These are phyloP conservation scores for Thera britannica DNA, from an alignment of 2,888 invertebrate genomes.

Conservation along the genomic window DNA sequence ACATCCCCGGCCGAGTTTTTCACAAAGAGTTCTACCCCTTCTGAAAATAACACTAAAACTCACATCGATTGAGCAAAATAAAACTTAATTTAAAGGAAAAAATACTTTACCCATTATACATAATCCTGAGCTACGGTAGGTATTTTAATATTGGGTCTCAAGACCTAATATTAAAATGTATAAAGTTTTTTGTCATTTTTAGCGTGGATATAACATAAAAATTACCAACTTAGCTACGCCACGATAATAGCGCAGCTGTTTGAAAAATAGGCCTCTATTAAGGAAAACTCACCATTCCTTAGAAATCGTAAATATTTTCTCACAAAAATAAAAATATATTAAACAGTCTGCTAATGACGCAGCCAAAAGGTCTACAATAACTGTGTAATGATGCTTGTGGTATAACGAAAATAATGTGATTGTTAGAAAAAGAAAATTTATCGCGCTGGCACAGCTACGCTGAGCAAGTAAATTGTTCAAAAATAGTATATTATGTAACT, in stretches of 20 bases:
- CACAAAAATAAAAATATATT: slow-evolving; percentile 2
- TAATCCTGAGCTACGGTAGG: too few species aligned
- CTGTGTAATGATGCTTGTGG: slow-evolving; percentile 20
- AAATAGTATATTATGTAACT: too few species aligned
- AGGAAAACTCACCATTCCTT: background rate
- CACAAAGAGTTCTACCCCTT: too few species aligned
- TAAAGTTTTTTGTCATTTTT: too few species aligned
- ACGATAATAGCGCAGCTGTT: background rate
- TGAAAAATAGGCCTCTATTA: background rate
- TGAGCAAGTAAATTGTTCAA: background rate
- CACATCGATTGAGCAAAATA: too few species aligned
- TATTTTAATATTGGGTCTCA: too few species aligned
- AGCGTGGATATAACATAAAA: background rate
- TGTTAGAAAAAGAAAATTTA: slow-evolving; percentile 28
- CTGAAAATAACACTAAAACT: too few species aligned
- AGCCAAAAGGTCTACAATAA: slow-evolving; percentile 12
- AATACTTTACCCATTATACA: too few species aligned
- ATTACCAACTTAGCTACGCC: background rate
- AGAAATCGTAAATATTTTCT: slow-evolving; percentile 2
- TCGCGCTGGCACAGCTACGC: background rate
- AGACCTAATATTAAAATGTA: too few species aligned
- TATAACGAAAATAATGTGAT: slow-evolving; percentile 32
- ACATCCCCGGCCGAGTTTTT: too few species aligned
- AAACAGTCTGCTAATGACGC: slow-evolving; percentile 30
- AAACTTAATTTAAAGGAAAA: too few species aligned